phyloP scores from a whole-genome alignment of 2,113 vertebrate species.

The Aptenodytes patagonicus region DNA sequence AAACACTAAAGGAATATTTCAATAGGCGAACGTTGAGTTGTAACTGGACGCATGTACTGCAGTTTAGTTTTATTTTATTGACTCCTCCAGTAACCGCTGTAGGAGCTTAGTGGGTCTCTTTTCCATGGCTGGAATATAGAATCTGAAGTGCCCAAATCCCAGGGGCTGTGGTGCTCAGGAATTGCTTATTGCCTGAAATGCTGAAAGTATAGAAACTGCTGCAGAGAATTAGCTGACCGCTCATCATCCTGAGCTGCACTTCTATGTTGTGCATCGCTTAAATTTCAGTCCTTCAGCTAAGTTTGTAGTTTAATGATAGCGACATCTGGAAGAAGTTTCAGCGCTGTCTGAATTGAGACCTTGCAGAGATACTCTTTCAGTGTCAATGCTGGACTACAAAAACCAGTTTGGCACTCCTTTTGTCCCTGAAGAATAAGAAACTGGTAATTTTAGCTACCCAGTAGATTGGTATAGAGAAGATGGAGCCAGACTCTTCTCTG shows the following conservation, averaged over 20 bases:
- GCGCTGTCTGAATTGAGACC: not conserved
- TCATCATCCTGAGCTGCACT: not conserved
- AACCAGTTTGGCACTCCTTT: not conserved
- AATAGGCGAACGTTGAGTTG: rapidly evolving
- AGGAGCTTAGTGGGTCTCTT: not conserved
- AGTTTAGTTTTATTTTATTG: not conserved
- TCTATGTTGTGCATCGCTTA: not conserved
- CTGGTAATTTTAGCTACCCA: not conserved
- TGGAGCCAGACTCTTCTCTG: not conserved
- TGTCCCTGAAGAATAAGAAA: not conserved
- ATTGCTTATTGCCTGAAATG: not conserved
- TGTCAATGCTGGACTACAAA: not conserved
- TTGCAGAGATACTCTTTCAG: not conserved
- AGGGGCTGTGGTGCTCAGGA: not conserved
- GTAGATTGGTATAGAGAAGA: not conserved
- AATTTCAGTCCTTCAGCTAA: not conserved
- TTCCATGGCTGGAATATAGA: not conserved
- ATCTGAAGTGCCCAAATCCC: not conserved
- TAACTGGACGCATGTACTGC: not conserved
- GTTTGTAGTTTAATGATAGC: not conserved
- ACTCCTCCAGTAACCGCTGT: not conserved
- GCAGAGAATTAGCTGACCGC: not conserved
- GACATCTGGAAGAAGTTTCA: not conserved
- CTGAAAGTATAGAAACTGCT: not conserved
- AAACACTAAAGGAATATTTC: not conserved